These are phyloP conservation scores for Fistularia commersonii DNA, from an alignment of 2,797 vertebrate genomes.

Conservation along the genomic window DNA sequence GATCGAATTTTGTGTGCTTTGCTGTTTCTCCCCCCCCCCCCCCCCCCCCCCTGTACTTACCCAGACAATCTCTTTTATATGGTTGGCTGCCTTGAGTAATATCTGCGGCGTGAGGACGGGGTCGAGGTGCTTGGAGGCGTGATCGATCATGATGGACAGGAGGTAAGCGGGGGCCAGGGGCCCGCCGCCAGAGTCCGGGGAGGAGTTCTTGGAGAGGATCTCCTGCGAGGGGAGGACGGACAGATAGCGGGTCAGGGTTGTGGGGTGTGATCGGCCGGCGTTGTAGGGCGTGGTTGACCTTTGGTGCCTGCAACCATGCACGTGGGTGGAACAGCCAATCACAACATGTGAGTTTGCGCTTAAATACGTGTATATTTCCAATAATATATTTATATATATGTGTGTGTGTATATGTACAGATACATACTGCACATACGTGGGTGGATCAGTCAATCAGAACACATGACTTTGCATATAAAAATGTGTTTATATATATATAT, in stretches of 20 bases:
- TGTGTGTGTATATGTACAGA: too few relatives aligned
- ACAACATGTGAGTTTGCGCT: too few relatives aligned
- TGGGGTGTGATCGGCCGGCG: too few relatives aligned
- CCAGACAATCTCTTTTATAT: constrained; percentile 91
- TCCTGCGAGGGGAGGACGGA: constrained; percentile 63
- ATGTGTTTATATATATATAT: too few relatives aligned
- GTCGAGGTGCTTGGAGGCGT: constrained; percentile 85
- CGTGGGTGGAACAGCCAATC: too few relatives aligned
- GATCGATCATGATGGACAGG: constrained; percentile 88
- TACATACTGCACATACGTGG: too few relatives aligned
- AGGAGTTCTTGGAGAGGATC: constrained; percentile 84
- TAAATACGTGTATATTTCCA: neutral
- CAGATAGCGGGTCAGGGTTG: neutral
- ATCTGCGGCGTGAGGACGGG: constrained; percentile 84
- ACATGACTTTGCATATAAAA: too few relatives aligned
- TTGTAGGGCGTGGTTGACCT: too few relatives aligned
- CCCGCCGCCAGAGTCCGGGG: constrained; percentile 72
- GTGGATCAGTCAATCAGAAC: too few relatives aligned
- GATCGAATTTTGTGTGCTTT: neutral
- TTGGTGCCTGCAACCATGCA: too few relatives aligned
- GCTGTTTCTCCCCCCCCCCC: constrained; percentile 5
- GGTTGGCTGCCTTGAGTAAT: constrained; percentile 85
- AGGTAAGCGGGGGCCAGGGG: constrained; percentile 86
- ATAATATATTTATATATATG: too few relatives aligned
- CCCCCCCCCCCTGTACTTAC: too few relatives aligned